phyloP scores from a whole-genome alignment of 2,113 vertebrate species.

The Benitochromis conjunctus region DNA sequence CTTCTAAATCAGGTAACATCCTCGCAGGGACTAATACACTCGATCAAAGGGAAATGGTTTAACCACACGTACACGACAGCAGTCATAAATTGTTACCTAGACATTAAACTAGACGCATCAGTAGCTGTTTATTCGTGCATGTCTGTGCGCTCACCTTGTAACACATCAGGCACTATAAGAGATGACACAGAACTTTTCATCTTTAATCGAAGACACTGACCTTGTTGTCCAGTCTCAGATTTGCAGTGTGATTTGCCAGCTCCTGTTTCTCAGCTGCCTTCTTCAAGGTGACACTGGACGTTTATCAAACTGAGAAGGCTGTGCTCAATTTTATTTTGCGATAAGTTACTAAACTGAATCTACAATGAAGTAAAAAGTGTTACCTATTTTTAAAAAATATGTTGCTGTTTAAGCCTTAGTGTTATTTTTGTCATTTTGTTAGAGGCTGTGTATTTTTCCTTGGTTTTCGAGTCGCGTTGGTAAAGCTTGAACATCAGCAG shows the following conservation, averaged over 20 bases:
- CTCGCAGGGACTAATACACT: not conserved
- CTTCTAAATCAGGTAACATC: not conserved
- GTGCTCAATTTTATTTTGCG: not conserved
- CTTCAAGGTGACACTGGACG: constrained; percentile 41
- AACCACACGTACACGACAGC: not conserved
- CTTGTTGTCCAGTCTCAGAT: constrained; percentile 21
- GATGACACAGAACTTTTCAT: not conserved
- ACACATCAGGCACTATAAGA: not conserved
- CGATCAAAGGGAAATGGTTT: not conserved
- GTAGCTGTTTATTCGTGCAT: not conserved
- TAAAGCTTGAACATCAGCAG: not conserved
- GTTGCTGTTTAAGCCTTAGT: not conserved
- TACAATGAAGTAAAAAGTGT: not conserved
- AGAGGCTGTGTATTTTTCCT: not conserved
- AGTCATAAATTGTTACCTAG: not conserved
- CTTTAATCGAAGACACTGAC: constrained; percentile 2
- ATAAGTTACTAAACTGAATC: not conserved
- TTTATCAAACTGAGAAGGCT: not conserved
- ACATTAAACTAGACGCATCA: not conserved
- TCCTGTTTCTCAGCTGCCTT: not conserved
- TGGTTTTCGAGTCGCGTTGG: not conserved
- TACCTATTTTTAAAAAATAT: not conserved
- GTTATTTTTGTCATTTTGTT: not conserved
- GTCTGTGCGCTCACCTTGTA: not conserved
- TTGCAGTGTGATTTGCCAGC: constrained; percentile 40